Percentiles rank a stretch among this genome's conserved stretches.
These are phyloP conservation scores for Pipistrellus kuhlii DNA, from an alignment of 2,797 vertebrate genomes.

Conservation along the genomic window DNA sequence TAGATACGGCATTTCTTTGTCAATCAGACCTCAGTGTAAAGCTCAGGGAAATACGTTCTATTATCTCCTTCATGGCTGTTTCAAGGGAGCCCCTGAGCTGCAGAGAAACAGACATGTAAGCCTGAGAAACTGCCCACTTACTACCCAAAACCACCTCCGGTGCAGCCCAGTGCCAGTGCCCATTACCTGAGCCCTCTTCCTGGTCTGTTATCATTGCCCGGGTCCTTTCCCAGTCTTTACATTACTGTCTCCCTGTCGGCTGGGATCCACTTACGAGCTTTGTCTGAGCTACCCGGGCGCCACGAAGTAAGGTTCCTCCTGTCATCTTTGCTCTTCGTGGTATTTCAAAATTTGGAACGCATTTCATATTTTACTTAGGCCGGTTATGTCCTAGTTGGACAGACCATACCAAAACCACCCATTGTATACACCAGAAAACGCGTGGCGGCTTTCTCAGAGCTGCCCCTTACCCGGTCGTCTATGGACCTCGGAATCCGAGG, in stretches of 20 bases:
- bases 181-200: neutral
- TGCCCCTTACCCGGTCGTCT: neutral
- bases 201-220: neutral
- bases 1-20: neutral
- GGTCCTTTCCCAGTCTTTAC: neutral
- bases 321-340: neutral
- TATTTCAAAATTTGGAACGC: too few species aligned
- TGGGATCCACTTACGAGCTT: slow-evolving; percentile 6
- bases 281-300: neutral
- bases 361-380: neutral
- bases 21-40: neutral
- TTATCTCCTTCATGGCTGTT: neutral
- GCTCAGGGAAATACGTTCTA: neutral
- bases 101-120: neutral
- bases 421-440: neutral
- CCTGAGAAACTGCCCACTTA: neutral
- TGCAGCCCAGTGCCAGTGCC: neutral
- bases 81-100: neutral
- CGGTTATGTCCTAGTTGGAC: neutral
- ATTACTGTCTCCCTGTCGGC: neutral
- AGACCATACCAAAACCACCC: neutral
- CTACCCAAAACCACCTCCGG: neutral
- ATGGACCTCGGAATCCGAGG: neutral
- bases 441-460: neutral
- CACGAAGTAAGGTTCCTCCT: slow-evolving; percentile 10